A percentile compares a stretch with the other conserved stretches of the same genome.
These are phyloP conservation scores for Ornithoptera priamus DNA, from an alignment of 2,888 invertebrate species.

Conservation along the genomic window DNA sequence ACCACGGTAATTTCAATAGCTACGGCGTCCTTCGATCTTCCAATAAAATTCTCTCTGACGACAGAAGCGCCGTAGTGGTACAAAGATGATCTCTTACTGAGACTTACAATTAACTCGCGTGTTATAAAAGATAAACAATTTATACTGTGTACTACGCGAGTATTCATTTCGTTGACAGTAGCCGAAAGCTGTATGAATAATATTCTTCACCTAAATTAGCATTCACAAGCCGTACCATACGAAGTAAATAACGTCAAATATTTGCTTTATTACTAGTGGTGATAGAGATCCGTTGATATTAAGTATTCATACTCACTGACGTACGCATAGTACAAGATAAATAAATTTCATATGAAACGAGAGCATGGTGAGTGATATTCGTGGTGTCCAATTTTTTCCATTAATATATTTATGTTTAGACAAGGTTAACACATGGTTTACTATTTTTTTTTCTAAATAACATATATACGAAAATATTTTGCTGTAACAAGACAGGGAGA, in stretches of 20 bases:
- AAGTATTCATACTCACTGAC: slow-evolving; percentile 41
- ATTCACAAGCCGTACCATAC: slow-evolving; percentile 70
- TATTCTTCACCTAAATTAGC: slow-evolving; percentile 69
- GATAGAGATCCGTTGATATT: slow-evolving; percentile 49
- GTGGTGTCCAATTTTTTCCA: neutral
- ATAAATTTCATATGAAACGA: slow-evolving; percentile 10
- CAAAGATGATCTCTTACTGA: no score
- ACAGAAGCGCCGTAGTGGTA: no score
- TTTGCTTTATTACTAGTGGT: slow-evolving; percentile 35
- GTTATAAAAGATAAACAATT: no score
- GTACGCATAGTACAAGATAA: slow-evolving; percentile 11
- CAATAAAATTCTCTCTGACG: no score
- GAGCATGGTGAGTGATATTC: neutral
- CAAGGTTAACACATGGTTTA: neutral
- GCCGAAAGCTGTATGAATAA: slow-evolving; percentile 64
- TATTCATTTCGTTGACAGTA: slow-evolving; percentile 41
- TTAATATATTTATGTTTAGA: neutral
- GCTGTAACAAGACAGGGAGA: neutral
- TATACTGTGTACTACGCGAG: no score
- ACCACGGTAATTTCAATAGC: no score
- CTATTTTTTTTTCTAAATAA: no score
- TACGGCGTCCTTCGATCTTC: no score
- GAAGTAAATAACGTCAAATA: slow-evolving; percentile 68
- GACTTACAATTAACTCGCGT: no score
- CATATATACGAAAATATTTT: neutral